phyloP scores from a whole-genome alignment of 2,888 invertebrate genomes.

The Magallana nippona region DNA sequence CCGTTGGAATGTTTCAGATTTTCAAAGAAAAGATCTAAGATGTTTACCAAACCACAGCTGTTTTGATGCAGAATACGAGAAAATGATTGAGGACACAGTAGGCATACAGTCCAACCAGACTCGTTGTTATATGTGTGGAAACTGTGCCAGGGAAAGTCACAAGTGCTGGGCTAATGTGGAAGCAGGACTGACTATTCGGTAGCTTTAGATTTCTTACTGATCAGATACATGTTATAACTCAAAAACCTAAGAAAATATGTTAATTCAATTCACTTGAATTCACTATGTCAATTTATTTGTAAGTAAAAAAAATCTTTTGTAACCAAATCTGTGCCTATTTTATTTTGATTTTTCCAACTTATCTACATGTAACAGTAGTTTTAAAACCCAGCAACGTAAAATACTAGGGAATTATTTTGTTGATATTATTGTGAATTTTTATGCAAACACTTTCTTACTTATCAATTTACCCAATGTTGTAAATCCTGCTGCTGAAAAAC shows the following conservation, averaged over 20 bases:
- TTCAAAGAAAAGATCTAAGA: conserved; percentile 9
- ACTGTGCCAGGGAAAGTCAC: conserved; percentile 57
- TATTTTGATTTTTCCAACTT: no score
- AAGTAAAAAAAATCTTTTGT: no score
- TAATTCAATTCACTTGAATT: no score
- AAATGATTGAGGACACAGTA: conserved; percentile 13
- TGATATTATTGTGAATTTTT: no score
- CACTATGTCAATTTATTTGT: no score
- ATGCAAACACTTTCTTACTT: no score
- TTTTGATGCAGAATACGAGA: conserved; percentile 35
- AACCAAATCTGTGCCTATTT: no score
- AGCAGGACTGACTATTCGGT: conserved; percentile 55
- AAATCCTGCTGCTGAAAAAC: no score
- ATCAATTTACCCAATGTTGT: no score
- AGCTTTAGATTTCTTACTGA: not conserved
- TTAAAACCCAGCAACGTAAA: no score
- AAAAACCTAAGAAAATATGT: not conserved
- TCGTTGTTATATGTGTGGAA: conserved; percentile 57
- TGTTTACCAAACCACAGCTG: conserved; percentile 29
- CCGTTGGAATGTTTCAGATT: not conserved
- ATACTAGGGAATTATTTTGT: no score
- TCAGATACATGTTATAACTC: not conserved
- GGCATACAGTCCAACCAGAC: conserved; percentile 43
- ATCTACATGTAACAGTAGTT: no score
- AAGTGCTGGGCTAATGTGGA: conserved; percentile 54